phyloP scores from a whole-genome alignment of 2,888 invertebrate species.

The Aporophyla nigra region DNA sequence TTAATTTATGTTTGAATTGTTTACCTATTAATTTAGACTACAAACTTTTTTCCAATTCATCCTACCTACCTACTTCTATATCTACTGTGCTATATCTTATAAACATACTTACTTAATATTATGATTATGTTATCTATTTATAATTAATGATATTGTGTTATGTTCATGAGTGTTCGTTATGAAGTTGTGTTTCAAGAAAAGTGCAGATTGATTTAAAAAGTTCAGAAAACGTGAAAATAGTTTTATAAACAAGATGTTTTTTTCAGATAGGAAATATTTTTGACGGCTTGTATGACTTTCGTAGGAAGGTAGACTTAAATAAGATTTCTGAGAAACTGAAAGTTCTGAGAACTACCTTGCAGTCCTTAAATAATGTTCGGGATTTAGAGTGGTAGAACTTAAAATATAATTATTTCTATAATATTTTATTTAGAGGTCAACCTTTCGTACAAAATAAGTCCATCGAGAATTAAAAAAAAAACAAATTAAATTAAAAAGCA shows the following conservation, averaged over 20 bases:
- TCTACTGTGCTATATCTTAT: constrained; percentile 59
- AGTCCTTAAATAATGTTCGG: background rate
- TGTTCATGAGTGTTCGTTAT: constrained; percentile 58
- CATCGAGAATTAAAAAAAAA: background rate
- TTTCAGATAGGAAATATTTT: background rate
- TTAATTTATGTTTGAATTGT: constrained; percentile 8
- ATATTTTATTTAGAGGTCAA: constrained; percentile 9
- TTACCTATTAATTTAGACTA: constrained; percentile 31
- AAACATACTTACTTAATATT: constrained; percentile 29
- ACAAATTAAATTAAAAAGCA: constrained; percentile 11
- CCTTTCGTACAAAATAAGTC: background rate
- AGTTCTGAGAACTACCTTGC: background rate
- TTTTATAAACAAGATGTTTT: background rate
- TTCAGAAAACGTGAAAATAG: constrained; percentile 13
- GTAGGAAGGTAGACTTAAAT: background rate
- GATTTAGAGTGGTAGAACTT: background rate
- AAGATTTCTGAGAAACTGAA: background rate
- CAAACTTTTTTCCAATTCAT: constrained; percentile 13
- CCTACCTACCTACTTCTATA: constrained; percentile 48
- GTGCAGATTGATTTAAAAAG: constrained; percentile 50
- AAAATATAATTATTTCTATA: background rate
- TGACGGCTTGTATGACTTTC: background rate
- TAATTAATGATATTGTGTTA: constrained; percentile 54
- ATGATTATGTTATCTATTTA: constrained; percentile 46
- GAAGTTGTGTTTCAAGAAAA: constrained; percentile 56